Evolutionary conservation across 2,888 invertebrate genomes (phyloP), one percentile per base, ranked within the genome.

Genomic region (Nysson spinosus): DNA sequence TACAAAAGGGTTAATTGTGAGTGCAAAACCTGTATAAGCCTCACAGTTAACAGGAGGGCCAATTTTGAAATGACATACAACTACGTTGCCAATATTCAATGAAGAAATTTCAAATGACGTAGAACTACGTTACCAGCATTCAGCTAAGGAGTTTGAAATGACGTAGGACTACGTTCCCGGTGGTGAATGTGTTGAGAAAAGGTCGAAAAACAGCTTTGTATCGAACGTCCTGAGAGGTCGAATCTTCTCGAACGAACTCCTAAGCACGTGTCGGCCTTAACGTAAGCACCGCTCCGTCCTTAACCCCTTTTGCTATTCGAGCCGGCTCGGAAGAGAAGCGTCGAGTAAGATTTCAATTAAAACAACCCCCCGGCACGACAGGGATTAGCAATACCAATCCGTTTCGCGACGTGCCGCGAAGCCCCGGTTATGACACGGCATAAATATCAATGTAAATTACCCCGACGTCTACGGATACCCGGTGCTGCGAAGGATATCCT

Each of bases 381-480:
- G 76, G 86, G 86, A 86, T 87, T 86, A 87, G 83, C 83, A 80
- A 81, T 83, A 85, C 83, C 85, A 87, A 86, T 87, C 85, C 85
- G 81, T 71, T 73, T 51, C 73, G 71, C 63, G 51, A 61, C 69
- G 66, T 58, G 63, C 69, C 64, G 47, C 57, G 63, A 55, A 67
- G 73, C 57, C 80, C 69, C 80, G 84, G 86, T 87, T 87, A 86
- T 87, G 87, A 86, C 86, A 79, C 80, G 82, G 87, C 86, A 87
- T 87, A 87, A 87, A 87, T 87, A 87, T 86, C 86, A 85, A 85
- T 85, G 86, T 86, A 87, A 87, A 86, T 87, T 86, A 83, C 81
- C 81, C 72, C 60, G 60, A 58, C 55, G 57, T 56, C 51, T 44
- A 40, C 49, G 63, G 69, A 66, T 47, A 42, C 43, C 56, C 14